Base-by-base conservation (phyloP, 2,888 invertebrate genomes). In the Ophion ventricosus region DNA sequence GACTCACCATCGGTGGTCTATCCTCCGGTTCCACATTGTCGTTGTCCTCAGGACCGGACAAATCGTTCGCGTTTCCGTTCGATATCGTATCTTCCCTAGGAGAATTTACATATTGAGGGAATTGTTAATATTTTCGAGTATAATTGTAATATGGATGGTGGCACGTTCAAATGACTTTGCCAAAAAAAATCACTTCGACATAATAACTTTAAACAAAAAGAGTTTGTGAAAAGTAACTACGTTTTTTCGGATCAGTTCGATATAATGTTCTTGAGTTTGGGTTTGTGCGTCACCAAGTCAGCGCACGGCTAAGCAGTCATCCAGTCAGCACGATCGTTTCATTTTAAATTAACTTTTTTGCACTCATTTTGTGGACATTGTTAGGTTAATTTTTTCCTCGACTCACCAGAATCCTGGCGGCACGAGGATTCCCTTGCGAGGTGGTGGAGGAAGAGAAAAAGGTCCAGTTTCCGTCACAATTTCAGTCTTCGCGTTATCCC, bases 381-480 rank as follows among this genome's bases (percentile, higher is more conserved):
- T 17, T 11, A 3, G 17, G 49, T 4, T 11, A 49, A 17, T 14
- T 4, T 17, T 4, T 49, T 17, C 17, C 49, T 49, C 0, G 61
- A 84, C 76, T 80, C 67, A 85, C 94, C 94, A 89, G 94, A 94
- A 61, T 76, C 95, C 95, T 35, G 94, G 93, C 49, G 94, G 93
- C 43, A 95, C 93, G 57, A 96, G 92, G 83, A 95, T 95, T 73
- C 96, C 95, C 88, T 94, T 95, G 20, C 94, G 93, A 14, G 94
- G 94, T 1, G 94, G 93, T 64, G 94, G 94, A 17, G 93, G 93
- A 20, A 94, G 88, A 3, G 89, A 88, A 1, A 87, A 86, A 83
- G 82, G 56, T 11, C 43, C 73, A 1, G 26, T 20, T 11, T 17
- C 59, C 20, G 4, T 20, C 10, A 29, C 43, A 7, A 54, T 23